phyloP scores from a whole-genome alignment of 2,797 vertebrate genomes.

The Chloroceryle amazona region DNA sequence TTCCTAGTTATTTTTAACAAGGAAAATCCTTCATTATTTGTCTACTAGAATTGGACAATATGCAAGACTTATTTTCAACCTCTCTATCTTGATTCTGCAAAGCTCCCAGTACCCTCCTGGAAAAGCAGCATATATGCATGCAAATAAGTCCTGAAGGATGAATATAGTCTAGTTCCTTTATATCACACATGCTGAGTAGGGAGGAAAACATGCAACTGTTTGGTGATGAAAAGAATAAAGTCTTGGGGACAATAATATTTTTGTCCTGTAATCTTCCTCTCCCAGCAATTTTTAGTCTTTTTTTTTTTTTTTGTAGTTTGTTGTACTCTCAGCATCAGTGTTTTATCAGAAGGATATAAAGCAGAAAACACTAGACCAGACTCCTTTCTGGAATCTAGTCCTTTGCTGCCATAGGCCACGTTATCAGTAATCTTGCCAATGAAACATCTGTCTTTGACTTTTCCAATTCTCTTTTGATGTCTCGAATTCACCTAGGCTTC shows the following conservation, averaged over 20 bases:
- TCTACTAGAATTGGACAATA: neutral
- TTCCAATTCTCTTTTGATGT: neutral
- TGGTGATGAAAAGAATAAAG: neutral
- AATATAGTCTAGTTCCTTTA: neutral
- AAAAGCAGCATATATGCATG: neutral
- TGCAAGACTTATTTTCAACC: neutral
- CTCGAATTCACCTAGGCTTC: neutral
- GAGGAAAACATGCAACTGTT: neutral
- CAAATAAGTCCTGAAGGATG: neutral
- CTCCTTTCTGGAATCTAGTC: neutral
- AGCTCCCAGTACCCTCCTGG: neutral
- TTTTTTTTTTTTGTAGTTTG: neutral
- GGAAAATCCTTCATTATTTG: neutral
- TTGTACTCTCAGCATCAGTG: neutral
- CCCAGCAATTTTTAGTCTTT: neutral
- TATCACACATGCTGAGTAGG: neutral
- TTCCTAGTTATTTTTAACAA: neutral
- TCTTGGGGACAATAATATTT: neutral
- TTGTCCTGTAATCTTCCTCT: neutral
- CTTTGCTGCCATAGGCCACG: neutral
- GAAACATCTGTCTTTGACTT: neutral
- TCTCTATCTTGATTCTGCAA: neutral
- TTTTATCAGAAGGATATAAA: neutral
- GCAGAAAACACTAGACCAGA: neutral
- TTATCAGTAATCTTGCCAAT: neutral